Base-by-base conservation (phyloP, 2,113 vertebrate species). In the Ia io region DNA sequence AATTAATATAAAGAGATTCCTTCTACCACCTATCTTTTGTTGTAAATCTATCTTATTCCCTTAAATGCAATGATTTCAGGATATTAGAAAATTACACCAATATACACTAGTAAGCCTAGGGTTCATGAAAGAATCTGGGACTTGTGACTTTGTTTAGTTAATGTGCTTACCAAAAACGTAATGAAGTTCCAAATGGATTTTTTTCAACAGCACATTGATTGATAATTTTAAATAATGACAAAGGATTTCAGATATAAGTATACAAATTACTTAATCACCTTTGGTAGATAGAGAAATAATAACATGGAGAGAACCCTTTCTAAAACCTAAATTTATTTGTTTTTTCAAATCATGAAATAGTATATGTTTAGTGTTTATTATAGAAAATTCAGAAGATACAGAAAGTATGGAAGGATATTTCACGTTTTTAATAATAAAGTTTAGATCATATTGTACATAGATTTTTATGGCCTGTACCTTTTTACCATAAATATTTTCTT, bases 1-100 rank as follows among this genome's bases (percentile, higher is more conserved):
- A 51, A 4, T 74, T 23, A 4, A 92, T 56, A 0, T 93, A 67
- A 90, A 69, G 14, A 95, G 23, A 65, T 90, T 95, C 22, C 40
- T 95, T 95, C 22, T 94, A 37, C n/a, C 44, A 67, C n/a, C 6
- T n/a, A 44, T 95, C 32, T 56, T 91, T 94, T 84, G 88, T 91
- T 40, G 40, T 82, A 91, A 91, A 70, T 67, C 30, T 37, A 59
- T 84, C 59, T 47, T 85, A 86, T 69, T n/a, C 59, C 42, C 49
- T 77, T 92, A 85, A 83, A 77, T 83, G 59, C 2, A 89, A 10
- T 87, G 8, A 70, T 61, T 67, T 44, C 22, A 84, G 77, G 20
- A 42, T 79, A 91, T 53, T 94, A 76, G 42, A 78, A 82, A 71
- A 93, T 86, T 86, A 56, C 1, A 71, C 76, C n/a, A 76, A 4